These are phyloP conservation scores for Regulus satrapa DNA, from an alignment of 2,113 vertebrate species.

Conservation along the genomic window DNA sequence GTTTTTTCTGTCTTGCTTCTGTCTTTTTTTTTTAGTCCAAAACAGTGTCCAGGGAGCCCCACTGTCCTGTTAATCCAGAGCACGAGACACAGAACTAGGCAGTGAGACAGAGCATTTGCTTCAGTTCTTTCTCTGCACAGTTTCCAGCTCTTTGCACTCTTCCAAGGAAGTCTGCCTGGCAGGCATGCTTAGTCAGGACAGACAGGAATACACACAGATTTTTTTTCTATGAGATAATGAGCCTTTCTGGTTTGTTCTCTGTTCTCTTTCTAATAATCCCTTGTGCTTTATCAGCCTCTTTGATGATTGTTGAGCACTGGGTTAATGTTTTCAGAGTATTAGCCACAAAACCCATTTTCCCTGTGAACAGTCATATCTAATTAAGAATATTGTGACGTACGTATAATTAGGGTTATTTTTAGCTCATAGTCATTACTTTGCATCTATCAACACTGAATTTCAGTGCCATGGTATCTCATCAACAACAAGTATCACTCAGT, in stretches of 20 bases:
- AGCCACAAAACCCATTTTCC: background rate
- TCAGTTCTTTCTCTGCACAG: background rate
- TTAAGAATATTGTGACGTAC: background rate
- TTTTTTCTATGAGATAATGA: background rate
- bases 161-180: background rate
- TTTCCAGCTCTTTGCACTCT: background rate
- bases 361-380: constrained; percentile 16
- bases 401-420: constrained; percentile 29
- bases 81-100: background rate
- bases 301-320: background rate
- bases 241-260: background rate
- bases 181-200: background rate
- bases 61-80: background rate
- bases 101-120: fast-evolving
- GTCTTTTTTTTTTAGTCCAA: background rate
- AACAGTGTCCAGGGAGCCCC: background rate
- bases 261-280: background rate
- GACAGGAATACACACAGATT: background rate
- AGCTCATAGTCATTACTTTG: background rate
- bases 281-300: background rate
- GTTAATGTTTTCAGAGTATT: constrained; percentile 25
- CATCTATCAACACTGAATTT: constrained; percentile 29
- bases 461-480: background rate
- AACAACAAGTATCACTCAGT: constrained; percentile 8
- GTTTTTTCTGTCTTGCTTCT: background rate